These are phyloP conservation scores for Doryteuthis pealeii DNA, from an alignment of 1,140 invertebrate species.

Conservation along the genomic window DNA sequence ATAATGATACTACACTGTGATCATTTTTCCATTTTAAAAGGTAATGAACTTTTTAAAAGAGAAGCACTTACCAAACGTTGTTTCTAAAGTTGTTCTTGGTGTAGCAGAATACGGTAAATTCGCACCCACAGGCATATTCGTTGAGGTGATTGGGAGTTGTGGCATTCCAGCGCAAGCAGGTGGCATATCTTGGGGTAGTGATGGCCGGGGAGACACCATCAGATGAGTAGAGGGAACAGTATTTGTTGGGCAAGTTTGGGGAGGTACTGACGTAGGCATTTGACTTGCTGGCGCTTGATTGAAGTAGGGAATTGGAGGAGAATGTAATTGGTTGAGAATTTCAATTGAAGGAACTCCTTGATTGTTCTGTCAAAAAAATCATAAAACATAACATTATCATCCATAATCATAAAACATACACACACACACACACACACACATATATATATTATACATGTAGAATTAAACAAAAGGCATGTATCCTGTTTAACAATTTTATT, in stretches of 20 bases:
- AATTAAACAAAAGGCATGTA: too few relatives aligned
- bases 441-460: too few relatives aligned
- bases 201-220: neutral
- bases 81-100: neutral
- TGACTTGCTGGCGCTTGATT: conserved; percentile 39
- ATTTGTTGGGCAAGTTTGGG: conserved; percentile 8
- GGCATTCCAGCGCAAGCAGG: too few relatives aligned
- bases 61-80: neutral
- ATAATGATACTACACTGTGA: too few relatives aligned
- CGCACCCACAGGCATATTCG: too few relatives aligned
- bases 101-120: neutral
- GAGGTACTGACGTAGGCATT: neutral
- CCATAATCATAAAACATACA: neutral
- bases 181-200: neutral
- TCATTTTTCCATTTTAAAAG: too few relatives aligned
- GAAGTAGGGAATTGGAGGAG: conserved; percentile 64
- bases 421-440: too few relatives aligned
- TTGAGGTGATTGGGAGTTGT: too few relatives aligned
- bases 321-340: conserved; percentile 62
- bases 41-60: too few relatives aligned
- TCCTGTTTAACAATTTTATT: too few relatives aligned
- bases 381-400: neutral
- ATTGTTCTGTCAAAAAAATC: conserved; percentile 59
- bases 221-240: neutral
- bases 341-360: conserved; percentile 63